Evolutionary conservation across 2,888 invertebrate species (phyloP).

Genomic region (Papilio gigon): DNA sequence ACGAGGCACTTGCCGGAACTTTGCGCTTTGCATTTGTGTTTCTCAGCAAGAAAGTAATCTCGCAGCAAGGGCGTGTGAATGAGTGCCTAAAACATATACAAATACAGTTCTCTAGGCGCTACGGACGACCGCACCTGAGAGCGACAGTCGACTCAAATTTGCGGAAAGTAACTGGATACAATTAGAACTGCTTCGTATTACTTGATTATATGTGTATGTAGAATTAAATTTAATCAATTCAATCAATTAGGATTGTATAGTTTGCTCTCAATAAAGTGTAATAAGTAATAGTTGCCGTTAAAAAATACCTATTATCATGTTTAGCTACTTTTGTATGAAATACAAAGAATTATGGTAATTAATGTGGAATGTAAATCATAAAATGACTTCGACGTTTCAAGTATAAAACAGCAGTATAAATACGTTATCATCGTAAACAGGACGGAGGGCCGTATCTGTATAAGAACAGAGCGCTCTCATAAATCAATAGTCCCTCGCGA

Average conservation of each 20-base stretch:
- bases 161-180: slow-evolving; percentile 7
- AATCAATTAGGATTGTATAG: background rate
- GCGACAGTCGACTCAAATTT: slow-evolving; percentile 14
- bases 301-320: background rate
- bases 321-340: background rate
- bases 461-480: slow-evolving; percentile 26
- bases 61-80: slow-evolving; percentile 97
- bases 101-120: slow-evolving; percentile 1
- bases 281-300: background rate
- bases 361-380: background rate
- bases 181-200: background rate
- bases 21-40: slow-evolving; percentile 90
- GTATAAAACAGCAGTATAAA: background rate
- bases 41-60: slow-evolving; percentile 97
- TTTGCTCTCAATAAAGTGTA: background rate
- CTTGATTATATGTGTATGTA: background rate
- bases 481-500: slow-evolving; percentile 35
- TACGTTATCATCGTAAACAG: slow-evolving; percentile 8
- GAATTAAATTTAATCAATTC: too few relatives aligned
- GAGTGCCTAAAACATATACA: slow-evolving; percentile 84
- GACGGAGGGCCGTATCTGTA: slow-evolving; percentile 10
- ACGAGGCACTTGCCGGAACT: slow-evolving; percentile 93
- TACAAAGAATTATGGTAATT: too few relatives aligned
- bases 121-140: background rate
- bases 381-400: background rate